Evolutionary conservation across 2,113 vertebrate species (phyloP).

Genomic region (Opisthocomus hoazin): DNA sequence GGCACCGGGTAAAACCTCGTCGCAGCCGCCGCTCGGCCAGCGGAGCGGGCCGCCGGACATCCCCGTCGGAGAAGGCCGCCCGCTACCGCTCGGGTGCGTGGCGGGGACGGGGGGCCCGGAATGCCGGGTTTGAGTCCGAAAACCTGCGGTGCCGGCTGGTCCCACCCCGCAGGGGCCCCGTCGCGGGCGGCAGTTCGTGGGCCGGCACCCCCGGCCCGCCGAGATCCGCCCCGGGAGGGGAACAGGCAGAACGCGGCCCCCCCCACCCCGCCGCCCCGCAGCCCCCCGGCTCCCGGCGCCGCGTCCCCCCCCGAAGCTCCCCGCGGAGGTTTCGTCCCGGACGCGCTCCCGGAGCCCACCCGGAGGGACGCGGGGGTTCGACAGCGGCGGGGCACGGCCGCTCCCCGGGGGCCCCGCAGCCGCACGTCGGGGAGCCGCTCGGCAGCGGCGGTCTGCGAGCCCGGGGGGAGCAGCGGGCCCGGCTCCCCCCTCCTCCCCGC

Average conservation of each 20-base stretch:
- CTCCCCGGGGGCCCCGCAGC: no score
- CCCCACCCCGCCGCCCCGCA: background rate
- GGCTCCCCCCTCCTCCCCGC: background rate
- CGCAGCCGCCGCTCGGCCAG: background rate
- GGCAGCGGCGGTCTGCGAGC: background rate
- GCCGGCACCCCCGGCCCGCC: background rate
- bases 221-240: no score
- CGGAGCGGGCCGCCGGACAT: background rate
- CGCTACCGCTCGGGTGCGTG: no score
- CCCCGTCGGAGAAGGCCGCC: no score
- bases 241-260: no score
- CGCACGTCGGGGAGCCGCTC: background rate
- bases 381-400: no score
- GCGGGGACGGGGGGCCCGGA: fast-evolving
- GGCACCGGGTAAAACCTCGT: background rate
- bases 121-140: background rate
- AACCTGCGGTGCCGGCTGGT: background rate
- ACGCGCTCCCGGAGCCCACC: background rate
- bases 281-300: background rate
- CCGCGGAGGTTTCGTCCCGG: fast-evolving
- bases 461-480: background rate
- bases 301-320: background rate
- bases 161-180: no score
- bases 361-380: no score
- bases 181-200: background rate